Conservation (phyloP, 1,140 invertebrate species). For the Magallana gigas region DNA sequence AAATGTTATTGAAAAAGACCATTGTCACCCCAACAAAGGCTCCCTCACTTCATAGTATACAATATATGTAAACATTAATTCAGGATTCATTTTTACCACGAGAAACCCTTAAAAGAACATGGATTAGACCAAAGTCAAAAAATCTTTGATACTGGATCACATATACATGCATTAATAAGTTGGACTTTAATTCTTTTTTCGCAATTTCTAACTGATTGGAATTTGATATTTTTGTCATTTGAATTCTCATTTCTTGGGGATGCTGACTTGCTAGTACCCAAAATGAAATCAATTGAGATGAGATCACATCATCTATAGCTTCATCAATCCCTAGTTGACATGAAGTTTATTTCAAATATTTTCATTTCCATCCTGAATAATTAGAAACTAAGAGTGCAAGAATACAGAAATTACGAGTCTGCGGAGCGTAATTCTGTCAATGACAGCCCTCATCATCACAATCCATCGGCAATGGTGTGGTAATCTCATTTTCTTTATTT, state of each 20-base stretch:
- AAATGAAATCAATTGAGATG: background rate
- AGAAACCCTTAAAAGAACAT: too few relatives aligned
- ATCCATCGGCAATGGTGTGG: background rate
- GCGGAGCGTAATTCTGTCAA: background rate
- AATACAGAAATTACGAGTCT: background rate
- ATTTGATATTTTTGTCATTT: background rate
- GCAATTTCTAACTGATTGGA: background rate
- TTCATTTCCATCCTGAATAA: conserved; percentile 28
- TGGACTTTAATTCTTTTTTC: background rate
- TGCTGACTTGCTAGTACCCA: background rate
- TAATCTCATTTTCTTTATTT: conserved; percentile 35
- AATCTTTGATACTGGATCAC: background rate
- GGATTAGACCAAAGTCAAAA: too few relatives aligned
- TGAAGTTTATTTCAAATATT: conserved; percentile 1
- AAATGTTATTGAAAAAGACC: too few relatives aligned
- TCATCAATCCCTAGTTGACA: background rate
- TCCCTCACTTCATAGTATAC: too few relatives aligned
- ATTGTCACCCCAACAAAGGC: too few relatives aligned
- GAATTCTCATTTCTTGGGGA: background rate
- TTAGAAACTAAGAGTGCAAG: background rate
- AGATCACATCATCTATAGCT: background rate
- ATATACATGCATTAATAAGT: background rate
- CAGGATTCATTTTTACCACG: too few relatives aligned
- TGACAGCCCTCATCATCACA: background rate
- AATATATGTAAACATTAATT: too few relatives aligned